Evolutionary conservation across 2,797 vertebrate species (phyloP).

Genomic region (Bradypodion ventrale): DNA sequence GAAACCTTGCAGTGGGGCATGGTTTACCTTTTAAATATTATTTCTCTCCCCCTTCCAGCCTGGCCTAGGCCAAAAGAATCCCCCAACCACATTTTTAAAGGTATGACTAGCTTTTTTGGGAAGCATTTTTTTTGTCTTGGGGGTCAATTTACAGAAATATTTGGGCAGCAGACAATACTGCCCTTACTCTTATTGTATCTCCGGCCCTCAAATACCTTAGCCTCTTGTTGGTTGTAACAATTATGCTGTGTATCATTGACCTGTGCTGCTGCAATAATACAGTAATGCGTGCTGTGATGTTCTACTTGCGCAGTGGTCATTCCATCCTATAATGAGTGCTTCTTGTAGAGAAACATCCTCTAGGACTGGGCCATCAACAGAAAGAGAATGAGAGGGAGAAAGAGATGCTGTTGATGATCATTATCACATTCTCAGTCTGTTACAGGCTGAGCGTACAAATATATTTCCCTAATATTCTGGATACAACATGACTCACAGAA

Average conservation of each 20-base stretch:
- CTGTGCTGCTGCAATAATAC: not conserved
- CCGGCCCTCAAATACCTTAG: not conserved
- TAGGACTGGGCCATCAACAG: not conserved
- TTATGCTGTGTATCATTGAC: not conserved
- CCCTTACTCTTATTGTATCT: not conserved
- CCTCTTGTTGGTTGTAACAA: not conserved
- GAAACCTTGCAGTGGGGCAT: too few species aligned
- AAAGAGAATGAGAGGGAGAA: not conserved
- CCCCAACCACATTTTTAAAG: too few species aligned
- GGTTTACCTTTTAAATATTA: too few species aligned
- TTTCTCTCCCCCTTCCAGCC: too few species aligned
- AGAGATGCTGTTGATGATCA: not conserved
- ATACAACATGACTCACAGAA: constrained; percentile 16
- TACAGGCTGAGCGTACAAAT: constrained; percentile 32
- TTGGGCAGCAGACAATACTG: not conserved
- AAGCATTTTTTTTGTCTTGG: too few species aligned
- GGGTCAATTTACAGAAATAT: not conserved
- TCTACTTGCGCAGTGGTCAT: not conserved
- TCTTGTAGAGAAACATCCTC: not conserved
- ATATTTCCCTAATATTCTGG: constrained; percentile 18
- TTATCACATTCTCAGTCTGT: not conserved
- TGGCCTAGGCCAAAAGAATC: too few species aligned
- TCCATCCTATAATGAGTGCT: not conserved
- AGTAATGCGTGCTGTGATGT: not conserved
- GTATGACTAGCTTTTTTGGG: too few species aligned